A percentile compares a stretch with the other conserved stretches of the same genome.
Conservation (phyloP, 2,797 vertebrate genomes). For the Picus viridis region DNA sequence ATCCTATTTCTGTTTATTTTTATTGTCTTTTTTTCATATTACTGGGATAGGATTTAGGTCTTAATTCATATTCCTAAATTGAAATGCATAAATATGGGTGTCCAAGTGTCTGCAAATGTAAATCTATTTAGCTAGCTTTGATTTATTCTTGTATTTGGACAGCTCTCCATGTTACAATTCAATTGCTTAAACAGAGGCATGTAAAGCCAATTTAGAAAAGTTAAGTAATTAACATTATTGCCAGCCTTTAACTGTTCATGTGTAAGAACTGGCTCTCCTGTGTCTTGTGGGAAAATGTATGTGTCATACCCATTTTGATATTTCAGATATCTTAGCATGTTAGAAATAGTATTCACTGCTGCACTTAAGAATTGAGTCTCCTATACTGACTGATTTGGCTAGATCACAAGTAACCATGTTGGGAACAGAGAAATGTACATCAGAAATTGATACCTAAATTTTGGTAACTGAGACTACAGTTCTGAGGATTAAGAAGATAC, state of each 20-base stretch:
- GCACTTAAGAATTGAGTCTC: not conserved
- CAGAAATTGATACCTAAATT: not conserved
- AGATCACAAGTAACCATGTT: not conserved
- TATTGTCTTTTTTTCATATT: not conserved
- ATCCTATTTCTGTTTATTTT: not conserved
- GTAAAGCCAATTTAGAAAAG: not conserved
- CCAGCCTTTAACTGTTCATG: not conserved
- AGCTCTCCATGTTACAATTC: not conserved
- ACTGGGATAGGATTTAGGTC: not conserved
- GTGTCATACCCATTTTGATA: not conserved
- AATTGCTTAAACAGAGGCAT: not conserved
- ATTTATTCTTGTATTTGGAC: not conserved
- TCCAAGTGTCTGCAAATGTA: not conserved
- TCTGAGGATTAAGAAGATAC: not conserved
- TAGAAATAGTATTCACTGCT: not conserved
- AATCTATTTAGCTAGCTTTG: not conserved
- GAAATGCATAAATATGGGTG: not conserved
- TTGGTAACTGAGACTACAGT: not conserved
- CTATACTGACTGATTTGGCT: not conserved
- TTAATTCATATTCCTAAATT: not conserved
- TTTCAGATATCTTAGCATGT: not conserved
- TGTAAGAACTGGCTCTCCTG: not conserved
- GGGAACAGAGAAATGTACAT: not conserved
- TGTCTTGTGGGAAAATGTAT: not conserved
- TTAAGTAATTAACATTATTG: not conserved